Conservation (phyloP, 2,797 vertebrate species). For the Arctocebus calabarensis region DNA sequence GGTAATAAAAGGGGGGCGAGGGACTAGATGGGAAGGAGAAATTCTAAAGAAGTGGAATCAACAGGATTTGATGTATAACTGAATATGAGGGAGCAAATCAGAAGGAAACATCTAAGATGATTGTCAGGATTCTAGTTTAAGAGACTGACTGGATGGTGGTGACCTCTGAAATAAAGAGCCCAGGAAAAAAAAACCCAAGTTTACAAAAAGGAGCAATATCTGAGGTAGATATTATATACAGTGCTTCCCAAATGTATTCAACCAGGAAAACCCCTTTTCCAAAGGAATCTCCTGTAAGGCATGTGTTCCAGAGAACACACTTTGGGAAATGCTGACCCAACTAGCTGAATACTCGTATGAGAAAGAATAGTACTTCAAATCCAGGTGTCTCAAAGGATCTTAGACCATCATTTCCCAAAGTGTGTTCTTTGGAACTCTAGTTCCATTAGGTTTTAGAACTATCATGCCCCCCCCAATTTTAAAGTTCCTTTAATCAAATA, state of each 20-base stretch:
- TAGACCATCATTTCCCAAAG: too few relatives aligned
- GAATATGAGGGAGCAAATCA: background rate
- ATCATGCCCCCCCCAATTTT: too few relatives aligned
- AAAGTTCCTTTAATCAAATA: background rate
- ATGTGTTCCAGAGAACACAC: background rate
- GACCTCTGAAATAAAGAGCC: background rate
- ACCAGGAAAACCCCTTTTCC: conserved; percentile 19
- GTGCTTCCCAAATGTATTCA: background rate
- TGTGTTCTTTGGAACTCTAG: too few relatives aligned
- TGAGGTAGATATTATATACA: background rate
- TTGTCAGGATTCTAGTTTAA: background rate
- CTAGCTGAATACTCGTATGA: too few relatives aligned
- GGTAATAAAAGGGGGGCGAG: background rate
- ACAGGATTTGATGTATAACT: background rate
- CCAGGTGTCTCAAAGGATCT: too few relatives aligned
- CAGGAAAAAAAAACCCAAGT: background rate
- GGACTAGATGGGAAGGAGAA: background rate
- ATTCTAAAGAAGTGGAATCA: background rate
- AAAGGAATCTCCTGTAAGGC: conserved; percentile 18
- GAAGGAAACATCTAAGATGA: background rate
- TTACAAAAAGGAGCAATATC: background rate
- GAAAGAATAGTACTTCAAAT: too few relatives aligned
- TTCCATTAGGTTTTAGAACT: too few relatives aligned
- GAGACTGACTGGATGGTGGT: background rate
- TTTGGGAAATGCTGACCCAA: background rate